Percentiles rank a stretch among this genome's conserved stretches.
These are phyloP conservation scores for Lutjanus campechanus DNA, from an alignment of 2,797 vertebrate species.

Conservation along the genomic window DNA sequence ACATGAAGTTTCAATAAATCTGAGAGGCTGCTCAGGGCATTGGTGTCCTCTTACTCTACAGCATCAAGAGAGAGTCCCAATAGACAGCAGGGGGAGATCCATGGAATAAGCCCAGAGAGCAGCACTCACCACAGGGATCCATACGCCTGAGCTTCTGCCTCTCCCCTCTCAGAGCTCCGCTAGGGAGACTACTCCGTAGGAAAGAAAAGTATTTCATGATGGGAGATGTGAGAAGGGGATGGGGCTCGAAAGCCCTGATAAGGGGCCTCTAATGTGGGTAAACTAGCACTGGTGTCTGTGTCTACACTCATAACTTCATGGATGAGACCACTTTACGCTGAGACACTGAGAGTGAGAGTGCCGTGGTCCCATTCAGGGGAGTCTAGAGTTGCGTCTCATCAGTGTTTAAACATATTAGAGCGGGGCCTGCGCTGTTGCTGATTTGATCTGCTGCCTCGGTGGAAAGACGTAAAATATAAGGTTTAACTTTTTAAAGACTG, in stretches of 20 bases:
- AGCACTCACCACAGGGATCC: slow-evolving; percentile 68
- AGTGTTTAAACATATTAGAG: slow-evolving; percentile 84
- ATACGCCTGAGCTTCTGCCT: slow-evolving; percentile 52
- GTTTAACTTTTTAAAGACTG: slow-evolving; percentile 84
- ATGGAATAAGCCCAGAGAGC: slow-evolving; percentile 66
- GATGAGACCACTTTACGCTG: slow-evolving; percentile 82
- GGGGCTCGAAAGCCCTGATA: slow-evolving; percentile 73
- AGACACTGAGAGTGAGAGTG: slow-evolving; percentile 77
- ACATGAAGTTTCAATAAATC: slow-evolving; percentile 90
- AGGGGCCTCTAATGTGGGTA: slow-evolving; percentile 79
- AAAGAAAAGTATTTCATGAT: slow-evolving; percentile 68
- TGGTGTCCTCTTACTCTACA: slow-evolving; percentile 75
- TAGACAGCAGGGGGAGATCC: slow-evolving; percentile 62
- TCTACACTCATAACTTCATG: slow-evolving; percentile 77
- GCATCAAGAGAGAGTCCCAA: slow-evolving; percentile 76
- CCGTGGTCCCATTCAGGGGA: slow-evolving; percentile 80
- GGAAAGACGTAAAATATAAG: slow-evolving; percentile 84
- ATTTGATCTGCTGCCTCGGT: slow-evolving; percentile 85
- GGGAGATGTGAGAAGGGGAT: slow-evolving; percentile 72
- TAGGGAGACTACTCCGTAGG: slow-evolving; percentile 47
- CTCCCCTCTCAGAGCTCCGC: slow-evolving; percentile 59
- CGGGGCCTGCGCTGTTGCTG: slow-evolving; percentile 78
- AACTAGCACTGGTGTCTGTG: slow-evolving; percentile 73
- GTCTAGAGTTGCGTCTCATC: slow-evolving; percentile 88
- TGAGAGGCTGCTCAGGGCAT: slow-evolving; percentile 79